Conservation (phyloP, 1,140 invertebrate species). For the Heliconius congener region DNA sequence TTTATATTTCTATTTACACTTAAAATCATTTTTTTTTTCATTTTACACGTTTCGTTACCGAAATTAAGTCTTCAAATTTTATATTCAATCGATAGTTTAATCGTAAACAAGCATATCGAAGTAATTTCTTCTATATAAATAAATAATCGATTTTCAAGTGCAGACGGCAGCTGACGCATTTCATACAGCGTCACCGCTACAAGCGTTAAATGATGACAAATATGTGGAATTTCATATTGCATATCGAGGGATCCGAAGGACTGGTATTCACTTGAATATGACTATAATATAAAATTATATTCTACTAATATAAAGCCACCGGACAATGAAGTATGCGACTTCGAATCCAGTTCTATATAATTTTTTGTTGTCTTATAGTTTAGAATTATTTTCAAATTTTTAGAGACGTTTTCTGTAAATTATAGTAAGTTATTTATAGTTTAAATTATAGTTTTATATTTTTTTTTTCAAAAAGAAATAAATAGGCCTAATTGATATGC, state of each 20-base stretch:
- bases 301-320: background rate
- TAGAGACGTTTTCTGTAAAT: background rate
- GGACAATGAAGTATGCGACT: background rate
- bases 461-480: too few relatives aligned
- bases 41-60: background rate
- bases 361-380: background rate
- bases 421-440: too few relatives aligned
- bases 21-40: background rate
- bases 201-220: conserved; percentile 30
- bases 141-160: conserved; percentile 26
- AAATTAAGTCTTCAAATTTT: background rate
- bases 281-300: background rate
- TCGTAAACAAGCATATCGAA: conserved; percentile 6
- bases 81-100: background rate
- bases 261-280: background rate
- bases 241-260: conserved; percentile 11
- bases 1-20: too few relatives aligned
- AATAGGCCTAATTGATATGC: too few relatives aligned
- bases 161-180: conserved; percentile 24
- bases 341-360: background rate
- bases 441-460: too few relatives aligned
- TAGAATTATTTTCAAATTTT: background rate
- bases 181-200: conserved; percentile 4
- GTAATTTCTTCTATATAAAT: conserved; percentile 18
- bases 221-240: conserved; percentile 29